A percentile compares a stretch with the other conserved stretches of the same genome.
phyloP scores from a whole-genome alignment of 2,797 vertebrate species.

The Catharus ustulatus region DNA sequence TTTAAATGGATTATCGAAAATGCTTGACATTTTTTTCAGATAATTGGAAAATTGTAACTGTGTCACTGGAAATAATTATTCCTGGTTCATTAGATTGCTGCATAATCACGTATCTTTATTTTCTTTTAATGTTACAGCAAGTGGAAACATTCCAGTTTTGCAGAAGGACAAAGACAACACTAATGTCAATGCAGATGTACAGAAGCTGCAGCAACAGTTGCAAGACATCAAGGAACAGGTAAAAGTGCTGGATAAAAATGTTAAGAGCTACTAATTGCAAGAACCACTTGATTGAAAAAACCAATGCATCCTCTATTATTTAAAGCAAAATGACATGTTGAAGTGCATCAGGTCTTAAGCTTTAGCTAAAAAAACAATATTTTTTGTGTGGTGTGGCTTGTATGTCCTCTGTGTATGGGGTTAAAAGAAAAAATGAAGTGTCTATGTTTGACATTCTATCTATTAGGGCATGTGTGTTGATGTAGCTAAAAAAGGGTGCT shows the following conservation, averaged over 20 bases:
- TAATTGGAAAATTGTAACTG: background rate
- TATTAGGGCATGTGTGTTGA: background rate
- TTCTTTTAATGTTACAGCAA: constrained; percentile 80
- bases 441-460: background rate
- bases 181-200: constrained; percentile 97
- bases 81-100: background rate
- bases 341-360: background rate
- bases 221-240: constrained; percentile 99
- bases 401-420: background rate
- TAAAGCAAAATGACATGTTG: background rate
- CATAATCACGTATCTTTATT: background rate
- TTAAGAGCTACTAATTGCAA: background rate
- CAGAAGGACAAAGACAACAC: constrained; percentile 99
- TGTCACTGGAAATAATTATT: background rate
- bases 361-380: background rate
- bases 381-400: background rate
- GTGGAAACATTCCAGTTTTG: constrained; percentile 93
- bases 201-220: constrained; percentile 97
- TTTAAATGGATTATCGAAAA: background rate
- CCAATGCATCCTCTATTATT: background rate
- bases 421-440: background rate
- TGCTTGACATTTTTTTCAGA: background rate
- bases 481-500: background rate
- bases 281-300: background rate
- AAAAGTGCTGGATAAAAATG: constrained; percentile 1